Conservation (phyloP, 2,797 vertebrate species). For the Tachyglossus aculeatus region DNA sequence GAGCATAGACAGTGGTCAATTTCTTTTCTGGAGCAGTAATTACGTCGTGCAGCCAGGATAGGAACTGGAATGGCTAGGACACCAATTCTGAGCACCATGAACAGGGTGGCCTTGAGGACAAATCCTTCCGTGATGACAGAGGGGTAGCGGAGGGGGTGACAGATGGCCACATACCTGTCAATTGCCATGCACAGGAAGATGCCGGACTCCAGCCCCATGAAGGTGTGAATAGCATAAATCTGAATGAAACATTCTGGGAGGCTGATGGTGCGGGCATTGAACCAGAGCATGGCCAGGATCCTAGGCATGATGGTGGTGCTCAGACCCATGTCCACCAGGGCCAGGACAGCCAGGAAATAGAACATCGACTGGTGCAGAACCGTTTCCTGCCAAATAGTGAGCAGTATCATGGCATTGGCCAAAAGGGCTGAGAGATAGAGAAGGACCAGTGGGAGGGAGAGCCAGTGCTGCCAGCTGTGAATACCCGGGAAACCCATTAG, state of each 20-base stretch:
- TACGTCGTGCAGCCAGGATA: background rate
- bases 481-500: slow-evolving; percentile 75
- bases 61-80: background rate
- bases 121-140: slow-evolving; percentile 50
- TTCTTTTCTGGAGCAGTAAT: slow-evolving; percentile 1
- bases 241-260: slow-evolving; percentile 62
- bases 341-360: slow-evolving; percentile 65
- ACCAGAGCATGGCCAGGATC: background rate
- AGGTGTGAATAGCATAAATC: slow-evolving; percentile 59
- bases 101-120: slow-evolving; percentile 1
- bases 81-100: slow-evolving; percentile 9
- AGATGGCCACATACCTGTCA: slow-evolving; percentile 67
- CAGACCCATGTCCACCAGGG: slow-evolving; percentile 63
- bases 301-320: slow-evolving; percentile 25
- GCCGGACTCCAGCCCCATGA: slow-evolving; percentile 64
- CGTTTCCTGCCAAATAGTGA: slow-evolving; percentile 49
- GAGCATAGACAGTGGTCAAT: slow-evolving; percentile 8
- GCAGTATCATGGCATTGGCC: slow-evolving; percentile 60
- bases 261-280: background rate
- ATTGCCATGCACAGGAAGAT: slow-evolving; percentile 68
- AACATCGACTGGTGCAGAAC: slow-evolving; percentile 72
- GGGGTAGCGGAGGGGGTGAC: slow-evolving; percentile 64
- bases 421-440: slow-evolving; percentile 58
- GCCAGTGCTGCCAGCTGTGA: slow-evolving; percentile 6
- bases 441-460: slow-evolving; percentile 14